These are phyloP conservation scores for Drosophila ironensis DNA, from an alignment of 1,140 invertebrate species.

Conservation along the genomic window DNA sequence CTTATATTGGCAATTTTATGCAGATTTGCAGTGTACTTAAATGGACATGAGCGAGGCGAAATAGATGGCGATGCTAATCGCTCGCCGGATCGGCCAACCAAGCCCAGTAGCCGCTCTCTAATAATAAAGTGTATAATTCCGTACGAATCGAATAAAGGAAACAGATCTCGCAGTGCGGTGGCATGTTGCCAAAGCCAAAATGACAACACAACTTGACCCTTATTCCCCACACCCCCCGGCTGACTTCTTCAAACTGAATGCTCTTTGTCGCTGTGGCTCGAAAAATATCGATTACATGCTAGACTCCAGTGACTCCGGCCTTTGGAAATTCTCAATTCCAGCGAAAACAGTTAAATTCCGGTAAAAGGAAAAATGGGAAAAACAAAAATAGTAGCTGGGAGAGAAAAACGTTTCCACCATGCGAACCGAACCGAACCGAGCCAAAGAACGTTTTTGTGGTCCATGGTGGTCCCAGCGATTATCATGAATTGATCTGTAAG, in stretches of 20 bases:
- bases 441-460: slow-evolving; percentile 52
- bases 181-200: slow-evolving; percentile 46
- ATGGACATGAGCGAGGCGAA: slow-evolving; percentile 26
- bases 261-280: slow-evolving; percentile 66
- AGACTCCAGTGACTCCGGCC: slow-evolving; percentile 49
- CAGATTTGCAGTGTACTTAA: slow-evolving; percentile 18
- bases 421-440: slow-evolving; percentile 57
- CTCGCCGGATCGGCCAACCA: slow-evolving; percentile 19
- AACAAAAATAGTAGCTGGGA: slow-evolving; percentile 35
- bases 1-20: slow-evolving; percentile 42
- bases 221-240: slow-evolving; percentile 26
- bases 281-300: slow-evolving; percentile 80
- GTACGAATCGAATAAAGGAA: slow-evolving; percentile 33
- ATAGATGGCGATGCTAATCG: slow-evolving; percentile 39
- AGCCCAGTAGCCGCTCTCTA: slow-evolving; percentile 61
- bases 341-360: slow-evolving; percentile 80
- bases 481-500: slow-evolving; percentile 81
- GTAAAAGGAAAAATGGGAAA: slow-evolving; percentile 56
- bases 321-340: slow-evolving; percentile 75
- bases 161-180: slow-evolving; percentile 46
- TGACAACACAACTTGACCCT: slow-evolving; percentile 63
- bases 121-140: slow-evolving; percentile 66
- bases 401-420: slow-evolving; percentile 65
- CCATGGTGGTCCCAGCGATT: slow-evolving; percentile 80
- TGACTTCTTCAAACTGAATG: slow-evolving; percentile 36